These are phyloP conservation scores for Andrena bucephala DNA, from an alignment of 2,888 invertebrate species.

Conservation along the genomic window DNA sequence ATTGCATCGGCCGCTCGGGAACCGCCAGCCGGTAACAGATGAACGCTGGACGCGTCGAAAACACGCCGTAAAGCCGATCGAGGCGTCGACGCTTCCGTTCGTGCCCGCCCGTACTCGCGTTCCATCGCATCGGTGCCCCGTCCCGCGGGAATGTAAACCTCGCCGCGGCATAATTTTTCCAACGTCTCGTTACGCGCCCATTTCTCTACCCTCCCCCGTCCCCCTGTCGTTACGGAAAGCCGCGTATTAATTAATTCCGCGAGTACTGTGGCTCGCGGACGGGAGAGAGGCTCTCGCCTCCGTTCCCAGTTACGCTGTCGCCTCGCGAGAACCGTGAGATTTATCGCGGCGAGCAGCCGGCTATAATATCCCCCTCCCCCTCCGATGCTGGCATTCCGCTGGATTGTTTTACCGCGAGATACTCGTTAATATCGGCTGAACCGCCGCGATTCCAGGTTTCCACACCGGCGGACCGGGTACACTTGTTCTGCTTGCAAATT, in stretches of 20 bases:
- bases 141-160: constrained; percentile 4
- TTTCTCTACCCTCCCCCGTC: not conserved
- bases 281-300: not conserved
- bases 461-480: constrained; percentile 10
- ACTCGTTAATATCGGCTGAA: constrained; percentile 55
- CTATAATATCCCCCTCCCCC: constrained; percentile 6
- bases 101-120: not conserved
- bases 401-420: constrained; percentile 60
- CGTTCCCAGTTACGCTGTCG: constrained; percentile 17
- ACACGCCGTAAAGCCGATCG: constrained; percentile 37
- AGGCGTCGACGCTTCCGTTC: constrained; percentile 21
- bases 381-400: constrained; percentile 42
- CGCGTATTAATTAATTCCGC: constrained; percentile 38
- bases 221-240: constrained; percentile 5
- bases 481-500: constrained; percentile 51
- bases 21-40: constrained; percentile 26
- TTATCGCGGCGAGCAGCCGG: constrained; percentile 46
- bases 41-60: constrained; percentile 38
- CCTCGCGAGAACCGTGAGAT: constrained; percentile 41
- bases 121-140: not conserved
- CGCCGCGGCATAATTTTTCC: not conserved
- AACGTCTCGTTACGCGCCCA: constrained; percentile 5
- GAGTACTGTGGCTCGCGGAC: not conserved
- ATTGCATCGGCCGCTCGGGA: constrained; percentile 47
- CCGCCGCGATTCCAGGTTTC: constrained; percentile 52